Percentiles rank a stretch among this genome's conserved stretches.
phyloP scores from a whole-genome alignment of 2,797 vertebrate genomes.

The Acanthornis magna region DNA sequence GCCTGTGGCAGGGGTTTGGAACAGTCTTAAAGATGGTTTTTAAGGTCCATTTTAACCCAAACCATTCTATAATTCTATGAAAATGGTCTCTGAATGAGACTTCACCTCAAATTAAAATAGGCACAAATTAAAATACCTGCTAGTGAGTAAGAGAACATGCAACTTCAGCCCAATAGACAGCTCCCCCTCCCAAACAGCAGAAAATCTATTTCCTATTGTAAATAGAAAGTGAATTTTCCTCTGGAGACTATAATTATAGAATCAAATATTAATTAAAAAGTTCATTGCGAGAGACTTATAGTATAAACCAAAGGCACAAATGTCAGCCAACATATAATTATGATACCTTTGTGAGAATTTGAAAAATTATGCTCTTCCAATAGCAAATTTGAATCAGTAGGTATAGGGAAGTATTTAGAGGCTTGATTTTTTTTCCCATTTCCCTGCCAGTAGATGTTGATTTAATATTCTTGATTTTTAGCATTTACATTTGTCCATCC shows the following conservation, averaged over 20 bases:
- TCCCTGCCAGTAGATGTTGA: background rate
- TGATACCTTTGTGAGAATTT: background rate
- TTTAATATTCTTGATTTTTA: background rate
- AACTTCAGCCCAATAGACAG: background rate
- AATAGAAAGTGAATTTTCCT: background rate
- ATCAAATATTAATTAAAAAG: background rate
- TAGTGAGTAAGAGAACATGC: background rate
- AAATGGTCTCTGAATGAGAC: background rate
- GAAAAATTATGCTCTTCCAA: background rate
- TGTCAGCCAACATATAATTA: background rate
- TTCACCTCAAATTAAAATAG: background rate
- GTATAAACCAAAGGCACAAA: background rate
- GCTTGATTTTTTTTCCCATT: background rate
- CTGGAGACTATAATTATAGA: background rate
- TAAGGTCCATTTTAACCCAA: background rate
- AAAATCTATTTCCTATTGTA: background rate
- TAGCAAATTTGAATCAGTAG: background rate
- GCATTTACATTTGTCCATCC: background rate
- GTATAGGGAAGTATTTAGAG: background rate
- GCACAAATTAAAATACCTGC: background rate
- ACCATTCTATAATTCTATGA: background rate
- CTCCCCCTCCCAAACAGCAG: background rate
- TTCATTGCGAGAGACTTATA: background rate
- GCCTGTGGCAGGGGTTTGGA: background rate
- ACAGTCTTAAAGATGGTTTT: background rate